phyloP scores from a whole-genome alignment of 2,888 invertebrate genomes.

The Epinotia ramella region DNA sequence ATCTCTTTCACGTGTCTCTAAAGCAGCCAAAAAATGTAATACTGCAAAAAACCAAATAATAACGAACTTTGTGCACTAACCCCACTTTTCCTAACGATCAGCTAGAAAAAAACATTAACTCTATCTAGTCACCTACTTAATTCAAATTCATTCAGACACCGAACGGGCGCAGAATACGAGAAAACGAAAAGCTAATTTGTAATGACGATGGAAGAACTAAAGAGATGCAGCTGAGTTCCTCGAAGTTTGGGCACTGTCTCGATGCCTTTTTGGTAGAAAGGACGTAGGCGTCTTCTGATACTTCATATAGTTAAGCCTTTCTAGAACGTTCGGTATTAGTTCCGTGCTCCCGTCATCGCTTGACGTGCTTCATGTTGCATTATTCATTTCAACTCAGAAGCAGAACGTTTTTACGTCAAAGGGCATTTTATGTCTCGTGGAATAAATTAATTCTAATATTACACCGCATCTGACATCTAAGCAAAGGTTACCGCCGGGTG shows the following conservation, averaged over 20 bases:
- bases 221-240: not conserved
- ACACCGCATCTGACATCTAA: not conserved
- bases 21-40: not conserved
- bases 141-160: too few species aligned
- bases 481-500: not conserved
- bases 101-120: too few species aligned
- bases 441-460: not conserved
- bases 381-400: slow-evolving; percentile 15
- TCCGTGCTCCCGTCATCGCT: slow-evolving; percentile 1
- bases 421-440: not conserved
- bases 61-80: not conserved
- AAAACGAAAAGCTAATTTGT: slow-evolving; percentile 5
- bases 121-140: too few species aligned
- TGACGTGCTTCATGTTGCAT: slow-evolving; percentile 19
- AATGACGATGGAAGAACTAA: slow-evolving; percentile 2
- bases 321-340: not conserved
- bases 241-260: not conserved
- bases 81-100: too few species aligned
- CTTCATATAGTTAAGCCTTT: not conserved
- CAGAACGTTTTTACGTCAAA: slow-evolving; percentile 15
- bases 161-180: too few species aligned
- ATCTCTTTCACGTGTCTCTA: not conserved
- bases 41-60: not conserved
- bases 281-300: not conserved
- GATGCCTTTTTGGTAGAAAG: not conserved